Conservation (phyloP, 2,888 invertebrate species). For the Ectemnius cavifrons region DNA sequence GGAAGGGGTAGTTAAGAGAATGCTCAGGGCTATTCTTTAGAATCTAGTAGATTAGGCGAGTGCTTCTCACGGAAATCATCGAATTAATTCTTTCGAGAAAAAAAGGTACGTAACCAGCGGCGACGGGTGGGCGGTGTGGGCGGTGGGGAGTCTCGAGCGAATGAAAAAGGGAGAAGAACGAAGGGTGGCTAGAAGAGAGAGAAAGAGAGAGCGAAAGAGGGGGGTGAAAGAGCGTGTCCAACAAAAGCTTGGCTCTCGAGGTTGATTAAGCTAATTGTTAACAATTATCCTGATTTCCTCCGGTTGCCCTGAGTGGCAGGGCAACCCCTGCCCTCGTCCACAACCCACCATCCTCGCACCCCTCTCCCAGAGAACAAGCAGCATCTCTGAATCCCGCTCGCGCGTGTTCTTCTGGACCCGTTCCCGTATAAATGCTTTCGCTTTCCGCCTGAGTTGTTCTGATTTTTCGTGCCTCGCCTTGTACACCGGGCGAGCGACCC, state of each 20-base stretch:
- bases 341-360: too few species aligned
- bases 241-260: conserved; percentile 76
- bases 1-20: too few species aligned
- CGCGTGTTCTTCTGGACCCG: conserved; percentile 58
- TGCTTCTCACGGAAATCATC: conserved; percentile 35
- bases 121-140: too few species aligned
- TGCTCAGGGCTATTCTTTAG: too few species aligned
- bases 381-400: too few species aligned
- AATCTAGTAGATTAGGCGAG: not conserved
- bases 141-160: too few species aligned
- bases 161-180: too few species aligned
- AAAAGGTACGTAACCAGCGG: conserved; percentile 4
- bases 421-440: conserved; percentile 69
- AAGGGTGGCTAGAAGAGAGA: too few species aligned
- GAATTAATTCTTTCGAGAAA: conserved; percentile 45
- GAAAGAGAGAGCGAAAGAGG: too few species aligned
- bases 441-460: conserved; percentile 67
- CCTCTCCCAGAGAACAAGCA: not conserved
- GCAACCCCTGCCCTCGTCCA: conserved; percentile 65
- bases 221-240: conserved; percentile 36
- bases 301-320: conserved; percentile 67
- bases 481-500: too few species aligned
- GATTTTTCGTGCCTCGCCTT: conserved; percentile 61
- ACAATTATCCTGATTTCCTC: conserved; percentile 78
- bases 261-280: conserved; percentile 78